phyloP scores from a whole-genome alignment of 2,888 invertebrate species.

The Nephrotoma appendiculata region DNA sequence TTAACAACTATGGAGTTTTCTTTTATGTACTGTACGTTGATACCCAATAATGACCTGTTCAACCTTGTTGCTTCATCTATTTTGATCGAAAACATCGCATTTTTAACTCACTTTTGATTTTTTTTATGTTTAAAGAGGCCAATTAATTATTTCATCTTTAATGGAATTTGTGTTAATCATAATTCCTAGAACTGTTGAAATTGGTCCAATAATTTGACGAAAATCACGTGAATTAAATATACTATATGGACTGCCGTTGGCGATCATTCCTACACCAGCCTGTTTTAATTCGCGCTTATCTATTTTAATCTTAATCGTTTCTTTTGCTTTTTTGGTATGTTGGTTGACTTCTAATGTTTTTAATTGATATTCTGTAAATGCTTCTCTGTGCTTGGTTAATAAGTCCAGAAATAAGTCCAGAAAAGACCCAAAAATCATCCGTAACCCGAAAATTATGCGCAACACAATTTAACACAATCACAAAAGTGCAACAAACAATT shows the following conservation, averaged over 20 bases:
- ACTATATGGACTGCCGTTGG: not conserved
- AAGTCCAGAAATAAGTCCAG: too few species aligned
- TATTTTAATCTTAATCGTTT: not conserved
- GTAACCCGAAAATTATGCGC: too few species aligned
- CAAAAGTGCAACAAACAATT: too few species aligned
- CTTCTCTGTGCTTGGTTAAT: not conserved
- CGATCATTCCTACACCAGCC: not conserved
- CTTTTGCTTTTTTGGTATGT: not conserved
- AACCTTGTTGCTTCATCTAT: not conserved
- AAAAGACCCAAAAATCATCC: too few species aligned
- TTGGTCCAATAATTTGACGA: not conserved
- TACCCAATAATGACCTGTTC: not conserved
- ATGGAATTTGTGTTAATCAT: not conserved
- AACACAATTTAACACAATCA: too few species aligned
- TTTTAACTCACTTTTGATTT: not conserved
- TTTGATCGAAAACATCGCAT: not conserved
- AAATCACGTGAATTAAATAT: not conserved
- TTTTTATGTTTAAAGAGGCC: not conserved
- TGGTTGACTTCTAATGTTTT: not conserved
- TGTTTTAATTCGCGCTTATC: not conserved
- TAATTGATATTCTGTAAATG: not conserved
- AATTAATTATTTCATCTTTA: not conserved
- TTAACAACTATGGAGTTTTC: not conserved
- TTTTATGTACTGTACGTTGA: not conserved
- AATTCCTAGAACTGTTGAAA: not conserved